A percentile compares a stretch with the other conserved stretches of the same genome.
These are phyloP conservation scores for Drosophila persimilis DNA, from an alignment of 1,140 invertebrate genomes.

Conservation along the genomic window DNA sequence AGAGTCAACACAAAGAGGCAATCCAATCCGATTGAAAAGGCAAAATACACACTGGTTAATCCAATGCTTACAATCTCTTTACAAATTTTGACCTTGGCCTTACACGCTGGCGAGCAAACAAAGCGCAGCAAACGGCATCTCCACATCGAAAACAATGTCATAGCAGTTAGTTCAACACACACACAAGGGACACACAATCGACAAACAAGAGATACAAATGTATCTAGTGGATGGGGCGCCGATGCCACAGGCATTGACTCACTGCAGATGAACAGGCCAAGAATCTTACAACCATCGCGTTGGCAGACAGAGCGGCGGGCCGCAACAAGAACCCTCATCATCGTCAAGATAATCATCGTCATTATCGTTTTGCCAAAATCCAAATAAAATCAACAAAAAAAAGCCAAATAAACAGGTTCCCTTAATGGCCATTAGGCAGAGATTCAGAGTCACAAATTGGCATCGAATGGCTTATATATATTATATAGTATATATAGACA, in stretches of 20 bases:
- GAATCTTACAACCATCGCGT: constrained; percentile 54
- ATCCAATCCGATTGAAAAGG: constrained; percentile 50
- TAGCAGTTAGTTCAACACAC: constrained; percentile 57
- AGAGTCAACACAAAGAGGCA: constrained; percentile 34
- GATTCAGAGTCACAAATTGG: constrained; percentile 51
- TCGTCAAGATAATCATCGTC: constrained; percentile 16
- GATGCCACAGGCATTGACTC: constrained; percentile 16
- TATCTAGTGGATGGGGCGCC: constrained; percentile 3
- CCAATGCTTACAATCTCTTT: constrained; percentile 81
- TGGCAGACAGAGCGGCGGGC: constrained; percentile 58
- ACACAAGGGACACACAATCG: neutral
- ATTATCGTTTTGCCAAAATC: constrained; percentile 13
- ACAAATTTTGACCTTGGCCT: constrained; percentile 79
- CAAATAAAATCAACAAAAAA: neutral
- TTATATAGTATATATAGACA: constrained; percentile 49
- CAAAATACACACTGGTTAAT: constrained; percentile 54
- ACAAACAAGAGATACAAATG: constrained; percentile 8
- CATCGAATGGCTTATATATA: constrained; percentile 59
- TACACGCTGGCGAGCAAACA: constrained; percentile 47
- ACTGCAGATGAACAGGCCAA: constrained; percentile 5
- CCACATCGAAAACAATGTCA: constrained; percentile 65
- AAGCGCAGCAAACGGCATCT: constrained; percentile 67
- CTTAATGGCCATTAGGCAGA: constrained; percentile 45
- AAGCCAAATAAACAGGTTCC: constrained; percentile 43
- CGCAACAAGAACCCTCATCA: constrained; percentile 19